Base-by-base conservation (phyloP, 1,140 invertebrate genomes). In the Asbolus verrucosus region DNA sequence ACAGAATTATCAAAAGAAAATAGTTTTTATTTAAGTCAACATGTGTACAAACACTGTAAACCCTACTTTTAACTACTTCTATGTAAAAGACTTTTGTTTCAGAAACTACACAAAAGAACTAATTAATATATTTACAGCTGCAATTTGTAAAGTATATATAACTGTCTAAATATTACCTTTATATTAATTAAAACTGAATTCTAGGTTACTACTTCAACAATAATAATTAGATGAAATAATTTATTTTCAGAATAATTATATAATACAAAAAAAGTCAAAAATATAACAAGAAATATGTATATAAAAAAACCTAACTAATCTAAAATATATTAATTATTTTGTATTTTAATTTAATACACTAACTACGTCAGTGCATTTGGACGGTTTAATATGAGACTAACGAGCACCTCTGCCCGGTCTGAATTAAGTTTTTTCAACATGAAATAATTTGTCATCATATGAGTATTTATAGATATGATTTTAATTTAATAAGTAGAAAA, bases 341-440 rank as follows among this genome's bases (percentile, higher is more conserved):
- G 24, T 43, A 11, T 36, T 69, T 36, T 62, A 74, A 65, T 27
- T 39, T 70, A 70, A 63, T 18, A 67, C 68, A 75, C 70, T 67
- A 72, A 71, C 71, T 72, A 73, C 41, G 69, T 72, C 67, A 72
- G 73, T 76, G 70, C 75, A 70, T 60, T 70, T 76, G 75, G 75
- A 76, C 75, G 75, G 75, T 76, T 70, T 75, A 46, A 66, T 67
- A 73, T 75, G 72, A 76, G 75, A 76, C 72, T 76, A 75, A 39
- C 43, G 66, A 60, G 60, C 43, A 65, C 18, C 46, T 50, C 11
- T n/a, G 21, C 46, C 11, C 33, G 5, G 6, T 36, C 6, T 8
- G 6, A 11, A 36, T 36, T 30, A 30, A 30, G 9, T 30, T 11
- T 36, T 15, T 30, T 46, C 59, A 41, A 39, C 13, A 63, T 36